phyloP scores from a whole-genome alignment of 2,888 invertebrate species.

The Agrenia bidenticulata region DNA sequence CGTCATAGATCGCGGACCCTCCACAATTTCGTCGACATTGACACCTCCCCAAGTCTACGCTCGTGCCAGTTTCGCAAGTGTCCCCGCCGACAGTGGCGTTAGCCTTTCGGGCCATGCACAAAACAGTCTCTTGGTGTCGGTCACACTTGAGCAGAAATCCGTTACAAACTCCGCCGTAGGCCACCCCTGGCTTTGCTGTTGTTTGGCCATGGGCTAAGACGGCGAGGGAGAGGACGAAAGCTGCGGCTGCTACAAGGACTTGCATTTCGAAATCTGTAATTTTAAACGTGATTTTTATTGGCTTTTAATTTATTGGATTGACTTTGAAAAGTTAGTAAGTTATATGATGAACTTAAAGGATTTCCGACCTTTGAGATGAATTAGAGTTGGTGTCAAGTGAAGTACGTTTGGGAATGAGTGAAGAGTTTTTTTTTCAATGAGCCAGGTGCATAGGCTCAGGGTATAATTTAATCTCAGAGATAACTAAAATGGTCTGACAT shows the following conservation, averaged over 20 bases:
- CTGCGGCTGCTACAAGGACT: not conserved
- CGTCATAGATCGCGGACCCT: not conserved
- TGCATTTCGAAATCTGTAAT: not conserved
- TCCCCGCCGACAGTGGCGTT: not conserved
- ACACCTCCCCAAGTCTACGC: slow-evolving; percentile 4
- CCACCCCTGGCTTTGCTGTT: slow-evolving; percentile 5
- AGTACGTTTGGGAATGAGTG: no score
- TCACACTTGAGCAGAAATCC: slow-evolving; percentile 1
- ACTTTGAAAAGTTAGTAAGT: no score
- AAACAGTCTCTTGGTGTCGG: not conserved
- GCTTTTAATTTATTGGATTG: no score
- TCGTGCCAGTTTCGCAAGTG: not conserved
- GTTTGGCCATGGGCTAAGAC: not conserved
- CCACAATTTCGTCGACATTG: not conserved
- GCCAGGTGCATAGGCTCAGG: no score
- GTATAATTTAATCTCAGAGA: no score
- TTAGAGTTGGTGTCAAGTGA: no score
- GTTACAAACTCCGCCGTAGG: not conserved
- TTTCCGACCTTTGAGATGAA: no score
- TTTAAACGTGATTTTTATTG: no score
- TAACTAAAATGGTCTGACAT: no score
- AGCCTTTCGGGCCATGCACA: not conserved
- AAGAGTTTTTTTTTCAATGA: no score
- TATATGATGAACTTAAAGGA: no score
- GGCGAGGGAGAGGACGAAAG: not conserved